Evolutionary conservation across 2,797 vertebrate species (phyloP).

Genomic region (Crocodylus rhombifer): DNA sequence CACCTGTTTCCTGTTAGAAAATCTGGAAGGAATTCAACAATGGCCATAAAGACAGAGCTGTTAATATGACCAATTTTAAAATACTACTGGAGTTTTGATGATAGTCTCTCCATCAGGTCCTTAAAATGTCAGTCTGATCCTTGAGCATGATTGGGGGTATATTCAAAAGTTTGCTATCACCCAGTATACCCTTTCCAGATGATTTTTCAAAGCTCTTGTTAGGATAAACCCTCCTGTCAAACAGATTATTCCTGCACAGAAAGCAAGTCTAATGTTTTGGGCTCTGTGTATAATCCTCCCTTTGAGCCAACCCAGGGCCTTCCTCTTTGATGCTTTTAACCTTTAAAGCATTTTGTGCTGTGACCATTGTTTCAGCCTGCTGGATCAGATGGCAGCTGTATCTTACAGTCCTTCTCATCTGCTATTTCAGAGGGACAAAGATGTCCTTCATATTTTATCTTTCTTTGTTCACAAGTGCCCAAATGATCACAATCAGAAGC

Average conservation of each 20-base stretch:
- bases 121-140: not conserved
- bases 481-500: not conserved
- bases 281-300: not conserved
- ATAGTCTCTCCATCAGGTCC: not conserved
- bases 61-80: not conserved
- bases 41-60: not conserved
- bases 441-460: not conserved
- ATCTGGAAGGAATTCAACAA: not conserved
- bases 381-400: not conserved
- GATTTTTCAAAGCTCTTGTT: conserved; percentile 13
- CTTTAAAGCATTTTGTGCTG: not conserved
- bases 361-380: not conserved
- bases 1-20: not conserved
- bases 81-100: not conserved
- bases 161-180: not conserved
- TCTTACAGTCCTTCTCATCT: not conserved
- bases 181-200: not conserved
- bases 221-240: conserved; percentile 10
- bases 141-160: not conserved
- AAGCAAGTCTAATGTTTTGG: not conserved
- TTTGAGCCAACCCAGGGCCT: not conserved
- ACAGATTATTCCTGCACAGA: not conserved
- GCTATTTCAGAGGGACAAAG: not conserved
- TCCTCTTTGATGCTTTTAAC: conserved; percentile 18
- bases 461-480: not conserved